Evolutionary conservation across 2,888 invertebrate species (phyloP), one percentile per base, ranked within the genome.

Genomic region (Pandemis cinnamomeana): DNA sequence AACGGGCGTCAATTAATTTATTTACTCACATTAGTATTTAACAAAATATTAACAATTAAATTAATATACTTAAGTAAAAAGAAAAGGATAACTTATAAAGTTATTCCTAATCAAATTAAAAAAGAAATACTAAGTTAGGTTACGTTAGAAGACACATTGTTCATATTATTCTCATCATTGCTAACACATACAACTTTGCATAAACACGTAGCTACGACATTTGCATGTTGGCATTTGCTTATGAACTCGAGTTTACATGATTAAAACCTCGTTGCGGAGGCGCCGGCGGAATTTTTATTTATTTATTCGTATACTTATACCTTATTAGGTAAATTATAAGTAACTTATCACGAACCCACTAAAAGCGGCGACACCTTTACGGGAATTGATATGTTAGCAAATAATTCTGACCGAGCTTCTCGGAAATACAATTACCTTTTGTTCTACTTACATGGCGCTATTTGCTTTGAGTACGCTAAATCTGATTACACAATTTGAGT

Each of bases 351-450:
- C 27, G 36, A 8, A 11, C 4, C 11, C 60, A 15, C 69, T 69
- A 73, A 73, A 69, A 69, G 64, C 69, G 6, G 48, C 64, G 15
- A 62, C 27, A 46, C 64, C 64, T 41, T 36, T 58, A 51, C 51
- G 69, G 60, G 42, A 66, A 69, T 51, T 73, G 11, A 20, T 62
- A 6, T 70, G 63, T 69, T 63, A 41, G n/a, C 20, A 42, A 27
- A 51, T 42, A 46, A 64, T 27, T 48, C 20, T 63, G 48, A 20
- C 62, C 42, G 51, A 70, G 27, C 36, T 61, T n/a, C 27, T 48
- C 67, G 13, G 41, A 66, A 51, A 46, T 44, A 44, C 8, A 7
- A 44, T 44, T 44, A 8, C 7, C 7, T 44, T 44, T 44, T 51
- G n/a, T 51, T 51, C 6, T 13, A 7, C 13, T 7, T 51, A 51